A percentile compares a stretch with the other conserved stretches of the same genome.
phyloP scores from a whole-genome alignment of 1,140 invertebrate species.

The Sipha flava region DNA sequence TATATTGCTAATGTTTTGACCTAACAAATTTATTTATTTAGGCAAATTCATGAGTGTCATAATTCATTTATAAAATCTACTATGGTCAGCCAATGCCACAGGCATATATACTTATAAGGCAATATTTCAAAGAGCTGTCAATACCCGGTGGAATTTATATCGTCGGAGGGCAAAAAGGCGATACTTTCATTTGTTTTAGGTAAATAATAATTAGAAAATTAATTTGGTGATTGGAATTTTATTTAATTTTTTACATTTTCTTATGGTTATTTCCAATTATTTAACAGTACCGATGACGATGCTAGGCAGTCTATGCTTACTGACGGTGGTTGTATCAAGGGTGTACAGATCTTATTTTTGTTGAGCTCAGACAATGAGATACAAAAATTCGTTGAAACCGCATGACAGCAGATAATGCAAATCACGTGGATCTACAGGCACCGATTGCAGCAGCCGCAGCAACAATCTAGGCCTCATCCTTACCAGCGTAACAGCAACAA shows the following conservation, averaged over 20 bases:
- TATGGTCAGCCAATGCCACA: conserved; percentile 90
- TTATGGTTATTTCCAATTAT: no score
- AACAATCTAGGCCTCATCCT: background rate
- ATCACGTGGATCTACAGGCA: conserved; percentile 38
- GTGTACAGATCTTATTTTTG: conserved; percentile 75
- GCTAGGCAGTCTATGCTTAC: conserved; percentile 89
- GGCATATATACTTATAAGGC: conserved; percentile 97
- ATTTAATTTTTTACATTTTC: no score
- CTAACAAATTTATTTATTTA: no score
- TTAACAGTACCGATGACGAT: no score
- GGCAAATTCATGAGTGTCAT: conserved; percentile 99
- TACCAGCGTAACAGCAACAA: no score
- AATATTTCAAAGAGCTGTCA: conserved; percentile 86
- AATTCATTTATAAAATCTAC: conserved; percentile 92
- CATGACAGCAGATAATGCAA: conserved; percentile 48
- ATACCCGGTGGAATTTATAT: conserved; percentile 98
- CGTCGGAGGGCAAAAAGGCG: conserved; percentile 91
- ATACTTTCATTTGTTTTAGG: conserved; percentile 98
- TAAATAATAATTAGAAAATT: conserved; percentile 67
- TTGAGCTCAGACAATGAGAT: conserved; percentile 91
- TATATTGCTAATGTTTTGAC: no score
- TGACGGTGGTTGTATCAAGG: conserved; percentile 80
- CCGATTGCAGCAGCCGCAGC: conserved; percentile 17
- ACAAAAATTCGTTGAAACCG: conserved; percentile 84
- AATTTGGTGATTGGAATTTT: no score